Percentiles rank a stretch among this genome's conserved stretches.
Evolutionary conservation across 2,113 vertebrate genomes (phyloP).

Genomic region (Scortum barcoo): DNA sequence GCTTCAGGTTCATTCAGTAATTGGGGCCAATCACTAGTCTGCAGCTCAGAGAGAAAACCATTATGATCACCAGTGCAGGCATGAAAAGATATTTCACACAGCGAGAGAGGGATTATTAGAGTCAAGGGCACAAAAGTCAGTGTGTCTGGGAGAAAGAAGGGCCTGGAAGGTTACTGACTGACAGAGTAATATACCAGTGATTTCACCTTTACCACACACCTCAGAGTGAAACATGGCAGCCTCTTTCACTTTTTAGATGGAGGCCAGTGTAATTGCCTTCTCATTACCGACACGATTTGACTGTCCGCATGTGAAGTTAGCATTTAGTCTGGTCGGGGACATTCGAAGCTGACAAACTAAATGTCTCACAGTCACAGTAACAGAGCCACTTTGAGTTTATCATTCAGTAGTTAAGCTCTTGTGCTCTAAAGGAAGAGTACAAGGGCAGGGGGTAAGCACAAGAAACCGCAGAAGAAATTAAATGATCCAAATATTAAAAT

Average conservation of each 20-base stretch:
- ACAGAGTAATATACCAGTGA: slow-evolving; percentile 63
- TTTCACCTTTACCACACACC: slow-evolving; percentile 59
- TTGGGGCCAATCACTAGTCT: slow-evolving; percentile 80
- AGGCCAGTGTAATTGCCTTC: slow-evolving; percentile 36
- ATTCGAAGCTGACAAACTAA: slow-evolving; percentile 7
- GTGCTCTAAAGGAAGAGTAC: background rate
- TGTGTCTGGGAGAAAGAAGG: slow-evolving; percentile 63
- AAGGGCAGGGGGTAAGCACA: background rate
- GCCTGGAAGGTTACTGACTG: slow-evolving; percentile 68
- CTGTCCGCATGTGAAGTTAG: slow-evolving; percentile 2
- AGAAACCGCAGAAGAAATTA: background rate
- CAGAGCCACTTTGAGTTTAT: background rate
- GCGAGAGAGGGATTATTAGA: slow-evolving; percentile 75
- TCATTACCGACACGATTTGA: slow-evolving; percentile 24
- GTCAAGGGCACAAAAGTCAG: slow-evolving; percentile 79
- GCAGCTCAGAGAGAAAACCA: slow-evolving; percentile 77
- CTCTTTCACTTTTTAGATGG: slow-evolving; percentile 43
- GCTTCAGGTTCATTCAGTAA: slow-evolving; percentile 77
- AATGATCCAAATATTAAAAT: background rate
- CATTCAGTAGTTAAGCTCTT: background rate
- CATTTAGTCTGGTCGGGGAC: background rate
- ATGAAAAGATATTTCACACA: slow-evolving; percentile 79
- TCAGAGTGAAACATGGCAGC: slow-evolving; percentile 56
- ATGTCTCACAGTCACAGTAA: background rate
- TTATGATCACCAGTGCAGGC: slow-evolving; percentile 78